These are phyloP conservation scores for Drepana falcataria DNA, from an alignment of 2,888 invertebrate genomes.

Conservation along the genomic window DNA sequence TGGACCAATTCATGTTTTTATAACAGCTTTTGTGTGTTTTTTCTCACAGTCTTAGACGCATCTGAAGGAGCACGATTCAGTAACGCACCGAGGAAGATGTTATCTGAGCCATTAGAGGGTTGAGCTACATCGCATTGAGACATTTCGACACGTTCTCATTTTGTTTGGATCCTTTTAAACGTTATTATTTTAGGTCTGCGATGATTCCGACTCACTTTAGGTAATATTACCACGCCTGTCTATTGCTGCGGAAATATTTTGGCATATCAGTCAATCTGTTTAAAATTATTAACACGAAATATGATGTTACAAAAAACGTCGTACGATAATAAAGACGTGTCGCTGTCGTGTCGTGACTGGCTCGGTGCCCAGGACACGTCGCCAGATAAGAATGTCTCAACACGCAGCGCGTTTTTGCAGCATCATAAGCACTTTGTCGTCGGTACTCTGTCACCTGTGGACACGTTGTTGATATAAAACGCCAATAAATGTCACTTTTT, in stretches of 20 bases:
- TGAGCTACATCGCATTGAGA: slow-evolving; percentile 55
- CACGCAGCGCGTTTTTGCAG: slow-evolving; percentile 62
- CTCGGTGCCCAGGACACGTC: slow-evolving; percentile 57
- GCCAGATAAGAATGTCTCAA: slow-evolving; percentile 50
- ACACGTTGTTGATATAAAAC: slow-evolving; percentile 75
- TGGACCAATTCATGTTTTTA: slow-evolving; percentile 70
- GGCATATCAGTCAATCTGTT: slow-evolving; percentile 12
- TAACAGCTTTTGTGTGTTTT: slow-evolving; percentile 68
- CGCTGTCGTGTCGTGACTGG: slow-evolving; percentile 24
- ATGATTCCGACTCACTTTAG: slow-evolving; percentile 31
- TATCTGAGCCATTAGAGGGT: slow-evolving; percentile 70
- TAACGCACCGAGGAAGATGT: slow-evolving; percentile 70
- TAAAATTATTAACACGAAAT: slow-evolving; percentile 17
- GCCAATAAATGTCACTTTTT: slow-evolving; percentile 78
- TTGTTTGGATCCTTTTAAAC: slow-evolving; percentile 44
- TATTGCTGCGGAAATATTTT: slow-evolving; percentile 25
- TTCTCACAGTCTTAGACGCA: slow-evolving; percentile 71
- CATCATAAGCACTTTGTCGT: slow-evolving; percentile 60
- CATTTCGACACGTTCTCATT: slow-evolving; percentile 70
- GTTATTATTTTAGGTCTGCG: slow-evolving; percentile 59
- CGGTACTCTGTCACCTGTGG: slow-evolving; percentile 58
- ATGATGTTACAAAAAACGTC: slow-evolving; percentile 18
- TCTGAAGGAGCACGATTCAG: slow-evolving; percentile 72
- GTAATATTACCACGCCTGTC: slow-evolving; percentile 20
- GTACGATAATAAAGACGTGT: slow-evolving; percentile 44